Percentiles rank a stretch among this genome's conserved stretches.
phyloP scores from a whole-genome alignment of 37 sponge, comb jelly and placozoan genomes.

The Beroe ovata region DNA sequence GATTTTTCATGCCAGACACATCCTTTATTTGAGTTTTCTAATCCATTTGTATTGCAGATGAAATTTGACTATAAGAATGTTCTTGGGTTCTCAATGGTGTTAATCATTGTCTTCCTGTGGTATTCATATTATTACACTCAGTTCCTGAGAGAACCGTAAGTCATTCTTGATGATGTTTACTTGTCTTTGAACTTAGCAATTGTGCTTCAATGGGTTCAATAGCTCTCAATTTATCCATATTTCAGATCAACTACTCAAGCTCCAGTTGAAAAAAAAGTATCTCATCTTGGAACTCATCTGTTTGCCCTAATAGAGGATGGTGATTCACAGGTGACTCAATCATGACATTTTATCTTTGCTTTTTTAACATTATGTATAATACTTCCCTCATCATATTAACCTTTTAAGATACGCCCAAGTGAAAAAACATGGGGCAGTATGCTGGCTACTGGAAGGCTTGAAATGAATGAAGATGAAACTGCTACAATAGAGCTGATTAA shows the following conservation, averaged over 20 bases:
- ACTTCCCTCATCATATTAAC: no score
- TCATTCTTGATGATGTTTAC: no score
- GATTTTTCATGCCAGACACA: no score
- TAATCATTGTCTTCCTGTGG: slow-evolving; percentile 13
- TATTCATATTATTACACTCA: slow-evolving; percentile 5
- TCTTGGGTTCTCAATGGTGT: not conserved
- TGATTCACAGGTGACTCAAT: slow-evolving; percentile 44
- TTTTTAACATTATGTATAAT: no score
- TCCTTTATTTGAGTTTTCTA: not conserved
- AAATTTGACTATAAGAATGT: slow-evolving; percentile 18
- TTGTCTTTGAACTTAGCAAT: no score
- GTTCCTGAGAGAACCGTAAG: not conserved
- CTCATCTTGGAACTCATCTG: slow-evolving; percentile 6
- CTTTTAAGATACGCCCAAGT: not conserved
- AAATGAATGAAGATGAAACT: slow-evolving; percentile 13
- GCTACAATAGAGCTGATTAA: slow-evolving; percentile 25
- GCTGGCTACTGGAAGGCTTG: slow-evolving; percentile 16
- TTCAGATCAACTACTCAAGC: not conserved
- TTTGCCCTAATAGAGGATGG: slow-evolving; percentile 63
- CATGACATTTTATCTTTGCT: not conserved
- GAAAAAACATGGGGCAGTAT: slow-evolving; percentile 63
- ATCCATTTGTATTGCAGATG: slow-evolving; percentile 9
- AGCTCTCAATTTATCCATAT: no score
- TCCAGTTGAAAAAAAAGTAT: slow-evolving; percentile 3
- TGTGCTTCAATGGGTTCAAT: no score